Evolutionary conservation across 1,140 invertebrate genomes (phyloP), one percentile per base, ranked within the genome.

Genomic region (Cyphomyrmex costatus): DNA sequence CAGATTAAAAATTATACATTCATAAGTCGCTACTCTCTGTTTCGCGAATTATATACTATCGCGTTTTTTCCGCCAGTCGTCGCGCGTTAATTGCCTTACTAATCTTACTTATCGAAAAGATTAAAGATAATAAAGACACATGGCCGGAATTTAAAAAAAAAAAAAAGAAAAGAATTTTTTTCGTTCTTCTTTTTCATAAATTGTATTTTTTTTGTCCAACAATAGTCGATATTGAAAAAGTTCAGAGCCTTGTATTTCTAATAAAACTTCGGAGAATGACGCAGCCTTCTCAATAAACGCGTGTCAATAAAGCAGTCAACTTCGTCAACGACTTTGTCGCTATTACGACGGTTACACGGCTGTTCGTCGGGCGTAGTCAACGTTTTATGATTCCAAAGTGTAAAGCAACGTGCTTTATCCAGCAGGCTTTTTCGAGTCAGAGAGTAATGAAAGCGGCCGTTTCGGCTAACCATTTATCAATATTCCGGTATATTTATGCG

Each of bases 141-240:
- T 14, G n/a, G 46, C 49, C 14, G 16, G 19, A 61, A 60, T 61
- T 10, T 30, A 61, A 65, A 63, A 63, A n/a, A 42, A 71, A 73
- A 65, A 2, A 21, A 36, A n/a, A 21, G 16, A 2, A 14, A 21
- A 46, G 60, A 2, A 6, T 33, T 4, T 6, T 51, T 10, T 42
- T 14, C 19, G 63, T n/a, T 58, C 14, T 78, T 56, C 7, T 58
- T 61, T 76, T 77, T 4, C 24, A 24, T 42, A 30, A 56, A 30
- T 30, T 42, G 21, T n/a, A 19, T 66, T 30, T 58, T 30, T 58
- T 68, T 78, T 49, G 30, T 30, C 0, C 65, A 51, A 16, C 19
- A 49, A 19, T 51, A 63, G 56, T 46, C 24, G 61, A 86, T 90
- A 92, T 93, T 92, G 92, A 93, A 93, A 93, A 92, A 93, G 90